These are phyloP conservation scores for Scrobipalpa costella DNA, from an alignment of 2,888 invertebrate genomes.

Conservation along the genomic window DNA sequence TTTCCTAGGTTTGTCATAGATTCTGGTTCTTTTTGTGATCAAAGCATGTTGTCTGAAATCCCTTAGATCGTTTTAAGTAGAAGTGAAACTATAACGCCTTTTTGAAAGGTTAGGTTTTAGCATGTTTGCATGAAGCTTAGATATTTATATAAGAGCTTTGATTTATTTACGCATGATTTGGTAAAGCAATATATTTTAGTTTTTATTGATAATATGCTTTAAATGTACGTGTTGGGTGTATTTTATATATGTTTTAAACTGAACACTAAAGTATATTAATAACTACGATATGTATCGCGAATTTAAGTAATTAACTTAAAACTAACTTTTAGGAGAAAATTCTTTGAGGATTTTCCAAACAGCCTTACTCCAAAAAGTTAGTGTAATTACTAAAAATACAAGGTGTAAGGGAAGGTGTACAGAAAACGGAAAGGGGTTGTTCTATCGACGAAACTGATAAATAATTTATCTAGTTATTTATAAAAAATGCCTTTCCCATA, in stretches of 20 bases:
- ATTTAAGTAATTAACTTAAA: too few species aligned
- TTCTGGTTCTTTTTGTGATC: conserved; percentile 41
- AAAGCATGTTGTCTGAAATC: conserved; percentile 46
- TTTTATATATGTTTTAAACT: neutral
- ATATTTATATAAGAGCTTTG: neutral
- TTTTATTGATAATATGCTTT: neutral
- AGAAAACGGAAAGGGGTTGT: too few species aligned
- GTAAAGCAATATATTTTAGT: neutral
- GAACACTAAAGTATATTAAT: neutral
- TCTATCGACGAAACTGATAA: too few species aligned
- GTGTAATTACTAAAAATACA: too few species aligned
- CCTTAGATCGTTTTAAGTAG: conserved; percentile 29
- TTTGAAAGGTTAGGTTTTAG: conserved; percentile 1
- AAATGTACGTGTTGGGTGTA: neutral
- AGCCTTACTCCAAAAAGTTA: too few species aligned
- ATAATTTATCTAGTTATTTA: too few species aligned
- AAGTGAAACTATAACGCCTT: conserved; percentile 7
- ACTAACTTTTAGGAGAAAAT: neutral
- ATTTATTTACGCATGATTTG: conserved; percentile 10
- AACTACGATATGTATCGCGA: neutral
- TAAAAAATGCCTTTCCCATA: too few species aligned
- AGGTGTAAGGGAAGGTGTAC: too few species aligned
- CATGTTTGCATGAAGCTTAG: conserved; percentile 3
- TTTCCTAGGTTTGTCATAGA: conserved; percentile 59
- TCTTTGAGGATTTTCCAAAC: neutral